Evolutionary conservation across 2,797 vertebrate species (phyloP), one percentile per base, ranked within the genome.

Genomic region (Periophthalmus magnuspinnatus): DNA sequence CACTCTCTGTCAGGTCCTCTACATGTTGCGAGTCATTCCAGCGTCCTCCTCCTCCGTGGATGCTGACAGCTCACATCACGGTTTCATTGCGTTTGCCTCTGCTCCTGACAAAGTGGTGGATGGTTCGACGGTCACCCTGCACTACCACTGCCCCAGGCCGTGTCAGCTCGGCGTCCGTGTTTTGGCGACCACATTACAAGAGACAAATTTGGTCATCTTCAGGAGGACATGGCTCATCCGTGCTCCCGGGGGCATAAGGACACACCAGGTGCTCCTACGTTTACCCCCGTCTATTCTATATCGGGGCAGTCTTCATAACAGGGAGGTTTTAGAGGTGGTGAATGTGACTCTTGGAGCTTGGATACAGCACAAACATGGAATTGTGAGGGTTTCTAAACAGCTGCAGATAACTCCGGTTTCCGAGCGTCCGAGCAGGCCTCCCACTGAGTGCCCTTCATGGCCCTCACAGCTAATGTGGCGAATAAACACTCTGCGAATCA

Each of bases 141-240:
- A 84, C 13, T 97, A 96, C 84, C 89, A 83, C 19, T 98, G 97
- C 90, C 93, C 94, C 45, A 80, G 84, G 80, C 94, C 94, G 32
- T 97, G 97, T 81, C 81, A 86, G 28, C 68, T 97, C 32, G 86
- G 74, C n/a, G 64, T 97, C 74, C 95, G 97, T 86, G 93, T 95
- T 0, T 83, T 94, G 0, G 86, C 95, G 59, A 94, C 95, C 2
- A 94, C 94, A 0, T 93, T 94, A 75, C 92, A 88, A 76, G 90
- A 86, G 82, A 93, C 88, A 61, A 93, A 92, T 80, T 85, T 94
- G 17, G 84, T 92, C 0, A 90, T 97, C 45, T 97, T 96, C 75
- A 95, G 93, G 78, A 96, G 86, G 76, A 92, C 88, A 47, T 97
- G 96, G 96, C 94, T 89, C 78, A 91, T 93, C 4, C 84, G 87